These are phyloP conservation scores for Haliaeetus leucogaster DNA, from an alignment of 2,113 vertebrate genomes.

Conservation along the genomic window DNA sequence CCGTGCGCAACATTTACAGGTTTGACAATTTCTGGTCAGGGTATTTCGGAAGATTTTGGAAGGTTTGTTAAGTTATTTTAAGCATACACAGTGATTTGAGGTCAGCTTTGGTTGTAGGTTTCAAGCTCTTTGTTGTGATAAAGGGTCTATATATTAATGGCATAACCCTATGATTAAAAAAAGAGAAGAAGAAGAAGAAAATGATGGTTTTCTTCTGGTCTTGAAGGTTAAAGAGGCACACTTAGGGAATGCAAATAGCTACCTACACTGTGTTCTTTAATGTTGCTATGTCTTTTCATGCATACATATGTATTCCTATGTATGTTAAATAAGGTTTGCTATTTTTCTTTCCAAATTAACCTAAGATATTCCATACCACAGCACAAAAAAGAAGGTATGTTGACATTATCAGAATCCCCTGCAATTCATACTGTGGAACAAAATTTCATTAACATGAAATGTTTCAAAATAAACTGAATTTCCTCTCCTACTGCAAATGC, in stretches of 20 bases:
- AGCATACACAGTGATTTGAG: background rate
- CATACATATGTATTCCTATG: background rate
- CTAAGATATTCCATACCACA: background rate
- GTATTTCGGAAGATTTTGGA: background rate
- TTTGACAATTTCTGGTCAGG: background rate
- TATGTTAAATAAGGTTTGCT: background rate
- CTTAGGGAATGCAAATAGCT: background rate
- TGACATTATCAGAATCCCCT: background rate
- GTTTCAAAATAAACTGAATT: background rate
- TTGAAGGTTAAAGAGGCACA: background rate
- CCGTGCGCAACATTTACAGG: background rate
- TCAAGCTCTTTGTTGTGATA: background rate
- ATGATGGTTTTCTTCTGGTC: rapidly evolving
- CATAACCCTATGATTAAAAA: background rate
- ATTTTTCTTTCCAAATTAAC: background rate
- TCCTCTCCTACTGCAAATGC: background rate
- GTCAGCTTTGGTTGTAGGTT: background rate
- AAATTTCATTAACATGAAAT: background rate
- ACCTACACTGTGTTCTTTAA: background rate
- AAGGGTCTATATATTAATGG: background rate
- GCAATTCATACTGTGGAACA: background rate
- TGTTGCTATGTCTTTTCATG: background rate
- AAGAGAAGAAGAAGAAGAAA: background rate
- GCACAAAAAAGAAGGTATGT: background rate
- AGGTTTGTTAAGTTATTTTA: background rate